Base-by-base conservation (phyloP, 2,797 vertebrate species). In the Balearica regulorum region DNA sequence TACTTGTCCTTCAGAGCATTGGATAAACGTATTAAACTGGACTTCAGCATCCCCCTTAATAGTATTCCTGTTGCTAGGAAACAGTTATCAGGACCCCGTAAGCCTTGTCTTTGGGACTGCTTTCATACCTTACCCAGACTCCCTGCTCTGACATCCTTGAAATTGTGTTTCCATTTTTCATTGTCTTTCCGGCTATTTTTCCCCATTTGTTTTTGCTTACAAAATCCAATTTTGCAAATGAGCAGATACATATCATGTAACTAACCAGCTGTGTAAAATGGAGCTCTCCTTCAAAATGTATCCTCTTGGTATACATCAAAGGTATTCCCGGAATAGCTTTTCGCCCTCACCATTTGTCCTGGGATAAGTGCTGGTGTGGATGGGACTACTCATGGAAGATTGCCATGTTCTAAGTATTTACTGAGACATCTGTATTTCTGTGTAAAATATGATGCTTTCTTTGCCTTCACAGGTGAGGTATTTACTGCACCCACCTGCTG, bases 41-140 rank as follows among this genome's bases (percentile, higher is more conserved):
- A 97, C 97, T 94, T 95, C 93, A 58, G 71, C 73, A 68, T 95
- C 69, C 57, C 96, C 96, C 87, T 93, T 96, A 94, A 96, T 94
- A 94, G 96, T 95, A 97, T 97, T 91, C 90, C 93, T 97, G 98
- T 98, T 98, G 98, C 98, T 98, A 98, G 97, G 98, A 97, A 97
- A 98, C 98, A 29, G 95, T 94, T 96, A 93, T 93, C 87, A 87
- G 95, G 94, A 97, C 95, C 96, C 97, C 64, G 44, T 91, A 97
- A 97, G 95, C 96, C 92, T 90, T 96, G 92, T 97, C 94, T 97
- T 95, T 83, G 53, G 92, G 85, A 80, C 79, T 88, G 95, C 83
- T 89, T 94, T 77, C 89, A 92, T 93, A 96, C 96, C 91, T 94
- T 76, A 83, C 86, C 61, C 72, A 90, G 87, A 97, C 94, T 83